Evolutionary conservation across 2,113 vertebrate species (phyloP).

Genomic region (Chionodraco myersi): DNA sequence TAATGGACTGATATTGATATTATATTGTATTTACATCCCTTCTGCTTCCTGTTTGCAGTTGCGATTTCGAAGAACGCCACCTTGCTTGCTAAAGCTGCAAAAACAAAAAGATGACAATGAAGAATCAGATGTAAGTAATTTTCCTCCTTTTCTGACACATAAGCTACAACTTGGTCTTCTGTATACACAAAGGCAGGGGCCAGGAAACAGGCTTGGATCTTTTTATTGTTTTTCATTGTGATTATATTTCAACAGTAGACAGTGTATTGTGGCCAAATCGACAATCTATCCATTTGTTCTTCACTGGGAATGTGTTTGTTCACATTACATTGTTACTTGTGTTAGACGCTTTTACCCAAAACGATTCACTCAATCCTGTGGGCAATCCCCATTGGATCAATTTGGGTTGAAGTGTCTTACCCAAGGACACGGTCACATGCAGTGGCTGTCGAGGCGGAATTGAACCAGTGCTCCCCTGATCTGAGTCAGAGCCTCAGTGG

Average conservation of each 20-base stretch:
- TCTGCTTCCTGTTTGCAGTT: conserved; percentile 41
- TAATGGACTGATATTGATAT: not conserved
- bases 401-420: no score
- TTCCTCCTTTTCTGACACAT: not conserved
- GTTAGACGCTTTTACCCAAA: no score
- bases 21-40: not conserved
- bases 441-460: no score
- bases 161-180: not conserved
- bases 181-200: not conserved
- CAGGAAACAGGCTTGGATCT: conserved; percentile 15
- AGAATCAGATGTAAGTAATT: conserved; percentile 68
- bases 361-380: no score
- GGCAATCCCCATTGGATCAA: no score
- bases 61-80: conserved; percentile 60
- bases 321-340: no score
- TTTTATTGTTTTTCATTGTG: conserved; percentile 20
- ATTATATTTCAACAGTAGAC: conserved; percentile 9
- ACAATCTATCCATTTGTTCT: not conserved
- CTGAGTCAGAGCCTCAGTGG: no score
- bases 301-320: not conserved
- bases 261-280: not conserved
- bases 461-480: no score
- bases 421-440: no score
- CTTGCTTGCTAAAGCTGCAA: conserved; percentile 71
- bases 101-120: conserved; percentile 53